Conservation (phyloP, 2,797 vertebrate genomes). For the Paratrypauchen microcephalus region DNA sequence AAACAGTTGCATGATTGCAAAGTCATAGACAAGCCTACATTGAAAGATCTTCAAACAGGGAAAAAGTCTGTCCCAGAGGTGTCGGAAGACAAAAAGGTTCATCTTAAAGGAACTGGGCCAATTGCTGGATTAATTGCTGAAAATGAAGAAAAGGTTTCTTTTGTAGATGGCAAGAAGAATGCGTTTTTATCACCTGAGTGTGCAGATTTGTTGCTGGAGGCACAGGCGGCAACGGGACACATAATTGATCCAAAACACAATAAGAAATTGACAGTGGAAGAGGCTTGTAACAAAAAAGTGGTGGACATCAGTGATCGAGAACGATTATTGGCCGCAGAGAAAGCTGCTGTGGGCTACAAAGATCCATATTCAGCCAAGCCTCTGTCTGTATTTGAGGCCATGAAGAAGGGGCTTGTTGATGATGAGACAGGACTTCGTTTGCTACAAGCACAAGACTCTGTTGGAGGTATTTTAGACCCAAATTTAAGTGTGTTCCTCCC, state of each 20-base stretch:
- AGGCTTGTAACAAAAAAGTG: background rate
- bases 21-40: slow-evolving; percentile 82
- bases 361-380: slow-evolving; percentile 83
- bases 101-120: slow-evolving; percentile 85
- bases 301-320: background rate
- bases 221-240: slow-evolving; percentile 28
- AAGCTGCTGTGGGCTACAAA: slow-evolving; percentile 24
- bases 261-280: too few relatives aligned
- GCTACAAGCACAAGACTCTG: too few relatives aligned
- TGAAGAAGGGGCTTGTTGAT: too few relatives aligned
- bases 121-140: slow-evolving; percentile 82
- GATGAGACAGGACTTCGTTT: too few relatives aligned
- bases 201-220: too few relatives aligned
- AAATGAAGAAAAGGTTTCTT: slow-evolving; percentile 80
- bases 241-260: too few relatives aligned
- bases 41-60: slow-evolving; percentile 82
- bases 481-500: slow-evolving; percentile 75
- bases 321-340: slow-evolving; percentile 35
- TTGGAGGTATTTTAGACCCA: slow-evolving; percentile 34
- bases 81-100: slow-evolving; percentile 78
- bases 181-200: too few relatives aligned
- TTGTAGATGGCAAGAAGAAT: slow-evolving; percentile 85
- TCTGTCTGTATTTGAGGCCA: background rate
- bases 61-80: slow-evolving; percentile 83
- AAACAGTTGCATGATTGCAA: slow-evolving; percentile 86